A percentile compares a stretch with the other conserved stretches of the same genome.
Conservation (phyloP, 2,113 vertebrate species). For the Apus apus region DNA sequence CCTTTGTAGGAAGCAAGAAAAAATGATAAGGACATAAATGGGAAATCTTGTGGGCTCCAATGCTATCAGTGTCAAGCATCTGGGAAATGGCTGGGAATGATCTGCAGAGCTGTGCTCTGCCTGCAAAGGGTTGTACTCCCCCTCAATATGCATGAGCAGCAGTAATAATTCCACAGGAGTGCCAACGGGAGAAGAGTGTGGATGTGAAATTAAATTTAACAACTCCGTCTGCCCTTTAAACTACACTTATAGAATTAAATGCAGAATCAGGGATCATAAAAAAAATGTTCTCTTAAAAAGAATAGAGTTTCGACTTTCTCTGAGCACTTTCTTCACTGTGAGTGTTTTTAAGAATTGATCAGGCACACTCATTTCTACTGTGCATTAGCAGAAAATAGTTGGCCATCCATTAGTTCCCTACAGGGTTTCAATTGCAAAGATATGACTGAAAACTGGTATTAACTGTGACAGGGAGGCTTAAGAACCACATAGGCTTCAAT, state of each 20-base stretch:
- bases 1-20: not conserved
- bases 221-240: slow-evolving; percentile 51
- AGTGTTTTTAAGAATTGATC: slow-evolving; percentile 40
- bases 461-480: slow-evolving; percentile 36
- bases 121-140: not conserved
- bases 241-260: slow-evolving; percentile 37
- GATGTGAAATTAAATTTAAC: slow-evolving; percentile 54
- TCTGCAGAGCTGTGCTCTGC: not conserved
- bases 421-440: slow-evolving; percentile 23
- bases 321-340: not conserved
- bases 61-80: not conserved
- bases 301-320: not conserved
- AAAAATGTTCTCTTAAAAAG: not conserved
- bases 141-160: slow-evolving; percentile 17
- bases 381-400: slow-evolving; percentile 27
- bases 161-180: slow-evolving; percentile 10
- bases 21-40: not conserved
- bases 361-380: not conserved
- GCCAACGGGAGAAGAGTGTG: not conserved
- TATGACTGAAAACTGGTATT: slow-evolving; percentile 39
- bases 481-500: not conserved
- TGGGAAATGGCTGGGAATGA: slow-evolving; percentile 14
- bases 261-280: not conserved
- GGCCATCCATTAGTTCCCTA: slow-evolving; percentile 20
- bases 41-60: not conserved